A percentile compares a stretch with the other conserved stretches of the same genome.
phyloP scores from a whole-genome alignment of 1,140 invertebrate genomes.

The Drosophila lacertosa region DNA sequence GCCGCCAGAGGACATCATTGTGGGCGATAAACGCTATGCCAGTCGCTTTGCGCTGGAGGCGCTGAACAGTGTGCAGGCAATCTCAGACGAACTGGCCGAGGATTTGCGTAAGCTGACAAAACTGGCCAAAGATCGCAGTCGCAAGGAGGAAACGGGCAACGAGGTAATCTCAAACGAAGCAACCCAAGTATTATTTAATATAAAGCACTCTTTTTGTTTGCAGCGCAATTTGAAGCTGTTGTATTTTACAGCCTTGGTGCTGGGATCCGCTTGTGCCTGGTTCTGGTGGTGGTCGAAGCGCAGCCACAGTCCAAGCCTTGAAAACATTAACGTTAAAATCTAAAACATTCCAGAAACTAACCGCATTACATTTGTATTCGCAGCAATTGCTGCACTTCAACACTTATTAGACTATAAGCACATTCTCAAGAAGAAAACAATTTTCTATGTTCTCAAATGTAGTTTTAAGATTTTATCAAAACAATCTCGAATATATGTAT shows the following conservation, averaged over 20 bases:
- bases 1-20: slow-evolving; percentile 74
- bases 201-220: not conserved
- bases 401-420: slow-evolving; percentile 25
- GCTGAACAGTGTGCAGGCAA: slow-evolving; percentile 55
- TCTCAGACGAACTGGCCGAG: slow-evolving; percentile 64
- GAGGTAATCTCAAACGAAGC: not conserved
- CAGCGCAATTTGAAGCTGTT: slow-evolving; percentile 52
- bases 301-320: slow-evolving; percentile 30
- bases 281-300: slow-evolving; percentile 69
- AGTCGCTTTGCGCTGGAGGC: slow-evolving; percentile 77
- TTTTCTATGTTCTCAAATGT: slow-evolving; percentile 4
- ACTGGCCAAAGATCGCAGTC: not conserved
- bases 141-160: not conserved
- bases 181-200: not conserved
- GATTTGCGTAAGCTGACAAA: slow-evolving; percentile 62
- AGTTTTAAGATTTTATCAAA: slow-evolving; percentile 1
- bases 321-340: slow-evolving; percentile 48
- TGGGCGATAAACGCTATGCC: slow-evolving; percentile 79
- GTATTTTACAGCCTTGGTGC: slow-evolving; percentile 49
- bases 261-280: slow-evolving; percentile 64
- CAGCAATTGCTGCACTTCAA: not conserved
- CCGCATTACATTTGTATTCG: slow-evolving; percentile 21
- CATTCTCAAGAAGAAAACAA: slow-evolving; percentile 39
- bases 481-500: not conserved
- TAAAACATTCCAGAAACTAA: slow-evolving; percentile 17